Base-by-base conservation (phyloP, 2,113 vertebrate genomes). In the Micromys minutus region DNA sequence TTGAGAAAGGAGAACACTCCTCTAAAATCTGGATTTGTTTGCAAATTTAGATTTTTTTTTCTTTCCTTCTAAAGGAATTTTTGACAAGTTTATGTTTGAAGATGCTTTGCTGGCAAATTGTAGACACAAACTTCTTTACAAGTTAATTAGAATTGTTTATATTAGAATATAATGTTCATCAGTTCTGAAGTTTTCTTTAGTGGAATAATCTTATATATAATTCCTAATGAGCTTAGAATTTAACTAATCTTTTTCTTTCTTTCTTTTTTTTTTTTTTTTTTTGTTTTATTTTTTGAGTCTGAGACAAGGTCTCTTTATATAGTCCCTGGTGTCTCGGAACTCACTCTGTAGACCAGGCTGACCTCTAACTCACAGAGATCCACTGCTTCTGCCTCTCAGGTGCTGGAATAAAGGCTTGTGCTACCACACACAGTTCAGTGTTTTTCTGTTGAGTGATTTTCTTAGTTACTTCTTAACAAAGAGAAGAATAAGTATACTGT, bases 21-120 rank as follows among this genome's bases (percentile, higher is more conserved):
- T 90, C 4, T 87, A 77, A 57, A 16, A 84, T 87, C 67, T 95
- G 9, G 34, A 39, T 80, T 86, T 94, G 77, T 94, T 96, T 95
- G 19, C 13, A 87, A 91, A 87, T 89, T 31, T 69, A 93, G 45
- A n/a, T 89, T 75, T 45, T 31, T 36, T 81, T 94, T 61, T 94
- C 90, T 31, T 22, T 50, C 1, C 0, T 74, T 92, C 59, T 19
- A 83, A 57, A 87, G 55, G 55, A 69, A 55, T 1, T 63, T 63
- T 86, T 95, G 76, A 50, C 81, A 13, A 89, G 63, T 95, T 96
- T 83, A 45, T 83, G 5, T 79, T 24, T 84, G 83, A 86, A 63
- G 90, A 29, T 67, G n/a, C 10, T 45, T 34, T 4, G 26, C 7
- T 93, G 21, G 29, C 24, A 93, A n/a, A 24, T 91, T 55, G 39